Base-by-base conservation (phyloP, 1,140 invertebrate species). In the Eumaeus atala region DNA sequence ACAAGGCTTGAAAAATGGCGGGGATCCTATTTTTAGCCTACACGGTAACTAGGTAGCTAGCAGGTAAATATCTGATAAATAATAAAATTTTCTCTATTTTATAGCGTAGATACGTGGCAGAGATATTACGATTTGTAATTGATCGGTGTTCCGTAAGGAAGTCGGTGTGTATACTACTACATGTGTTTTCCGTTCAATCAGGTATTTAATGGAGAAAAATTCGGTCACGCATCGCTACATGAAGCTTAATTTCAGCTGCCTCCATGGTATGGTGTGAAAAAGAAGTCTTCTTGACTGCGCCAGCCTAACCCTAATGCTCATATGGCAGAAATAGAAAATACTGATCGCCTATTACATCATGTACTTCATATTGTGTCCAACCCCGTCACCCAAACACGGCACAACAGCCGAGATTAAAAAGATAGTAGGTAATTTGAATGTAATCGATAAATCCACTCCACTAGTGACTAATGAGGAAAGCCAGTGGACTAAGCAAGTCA, bases 381-480 rank as follows among this genome's bases (percentile, higher is more conserved):
- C 12, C 40, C 17, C 40, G 12, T 42, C 48, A 54, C 34, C 28
- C 18, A 51, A 59, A 56, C 48, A 54, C n/a, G 48, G 48, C 52
- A 51, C 54, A 58, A 54, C 28, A 54, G 33, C 35, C 47, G 53
- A 61, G 56, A 58, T 61, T 55, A 64, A 58, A 55, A 55, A 61
- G 59, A 44, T 54, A 55, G 49, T 58, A 54, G 64, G 63, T 64
- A 65, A 65, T 68, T 64, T 64, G 59, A 72, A 65, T 67, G 65
- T 74, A 62, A 72, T 68, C 59, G 62, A 78, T 70, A 69, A 58
- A 62, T 66, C 51, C 74, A 73, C 78, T 76, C 54, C 47, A 73
- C 49, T 28, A 50, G 47, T 56, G 55, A 70, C 55, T 82, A 82
- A 82, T 82, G 78, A 76, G 74, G 68, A 82, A 76, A 82, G 71